Percentiles rank a stretch among this genome's conserved stretches.
These are phyloP conservation scores for Heliconius aoede DNA, from an alignment of 2,888 invertebrate genomes.

Conservation along the genomic window DNA sequence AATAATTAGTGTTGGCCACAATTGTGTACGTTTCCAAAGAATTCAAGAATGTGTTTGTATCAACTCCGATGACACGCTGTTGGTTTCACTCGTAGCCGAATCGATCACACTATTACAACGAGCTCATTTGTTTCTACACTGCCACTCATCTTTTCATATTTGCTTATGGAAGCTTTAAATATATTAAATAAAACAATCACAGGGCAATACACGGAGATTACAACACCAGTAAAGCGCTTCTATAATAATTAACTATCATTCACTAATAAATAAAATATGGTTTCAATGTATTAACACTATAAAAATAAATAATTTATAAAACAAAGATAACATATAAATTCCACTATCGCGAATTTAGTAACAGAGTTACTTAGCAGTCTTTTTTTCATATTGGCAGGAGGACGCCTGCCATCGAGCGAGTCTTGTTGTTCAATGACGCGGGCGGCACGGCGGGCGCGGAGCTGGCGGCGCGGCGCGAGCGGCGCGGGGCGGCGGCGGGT, in stretches of 20 bases:
- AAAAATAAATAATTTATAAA: conserved; percentile 81
- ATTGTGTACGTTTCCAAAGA: conserved; percentile 73
- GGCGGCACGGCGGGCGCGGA: conserved; percentile 68
- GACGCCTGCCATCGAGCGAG: conserved; percentile 82
- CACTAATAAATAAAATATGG: conserved; percentile 81
- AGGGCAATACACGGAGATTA: conserved; percentile 75
- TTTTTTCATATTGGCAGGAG: conserved; percentile 82
- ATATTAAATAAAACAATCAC: conserved; percentile 79
- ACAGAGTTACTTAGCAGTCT: conserved; percentile 75
- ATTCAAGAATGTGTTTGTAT: conserved; percentile 72
- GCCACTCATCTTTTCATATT: conserved; percentile 68
- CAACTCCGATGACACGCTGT: conserved; percentile 68
- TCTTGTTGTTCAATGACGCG: conserved; percentile 84
- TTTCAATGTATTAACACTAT: conserved; percentile 78
- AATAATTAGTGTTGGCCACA: conserved; percentile 79
- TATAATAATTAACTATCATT: conserved; percentile 79
- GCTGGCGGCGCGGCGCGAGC: conserved; percentile 80
- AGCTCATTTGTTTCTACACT: conserved; percentile 67
- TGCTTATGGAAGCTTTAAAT: conserved; percentile 66
- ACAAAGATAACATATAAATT: conserved; percentile 78
- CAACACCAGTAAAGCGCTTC: conserved; percentile 69
- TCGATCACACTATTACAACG: conserved; percentile 66
- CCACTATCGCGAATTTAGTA: conserved; percentile 80
- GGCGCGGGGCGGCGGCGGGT: conserved; percentile 49
- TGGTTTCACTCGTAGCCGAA: conserved; percentile 67